phyloP scores from a whole-genome alignment of 2,888 invertebrate genomes.

The Thymelicus sylvestris region DNA sequence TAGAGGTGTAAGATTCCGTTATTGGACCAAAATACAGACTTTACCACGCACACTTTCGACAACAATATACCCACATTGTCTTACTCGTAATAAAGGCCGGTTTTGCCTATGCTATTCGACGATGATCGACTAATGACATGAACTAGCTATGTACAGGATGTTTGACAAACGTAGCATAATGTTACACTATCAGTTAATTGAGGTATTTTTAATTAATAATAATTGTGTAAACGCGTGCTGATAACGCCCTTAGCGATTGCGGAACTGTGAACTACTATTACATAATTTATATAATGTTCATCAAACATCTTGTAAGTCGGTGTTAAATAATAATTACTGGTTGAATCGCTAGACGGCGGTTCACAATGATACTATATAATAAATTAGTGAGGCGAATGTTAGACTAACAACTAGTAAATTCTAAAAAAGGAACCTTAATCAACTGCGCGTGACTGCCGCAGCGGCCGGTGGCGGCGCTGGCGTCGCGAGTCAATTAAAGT shows the following conservation, averaged over 20 bases:
- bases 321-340: constrained; percentile 60
- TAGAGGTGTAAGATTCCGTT: constrained; percentile 47
- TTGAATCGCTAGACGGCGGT: constrained; percentile 53
- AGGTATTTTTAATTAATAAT: constrained; percentile 48
- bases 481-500: constrained; percentile 44
- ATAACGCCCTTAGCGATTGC: constrained; percentile 46
- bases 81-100: constrained; percentile 75
- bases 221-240: constrained; percentile 43
- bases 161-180: constrained; percentile 66
- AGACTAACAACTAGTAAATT: constrained; percentile 77
- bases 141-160: constrained; percentile 71
- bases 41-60: constrained; percentile 44
- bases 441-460: constrained; percentile 52
- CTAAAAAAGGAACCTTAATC: constrained; percentile 69
- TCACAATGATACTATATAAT: constrained; percentile 61
- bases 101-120: constrained; percentile 77
- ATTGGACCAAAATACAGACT: constrained; percentile 51
- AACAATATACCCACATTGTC: constrained; percentile 56
- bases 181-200: constrained; percentile 55
- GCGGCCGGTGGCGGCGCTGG: constrained; percentile 2
- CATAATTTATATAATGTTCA: constrained; percentile 47
- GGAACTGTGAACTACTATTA: constrained; percentile 40
- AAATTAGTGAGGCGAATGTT: constrained; percentile 71
- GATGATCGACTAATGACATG: constrained; percentile 59
- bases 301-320: constrained; percentile 75